These are phyloP conservation scores for Protaetia brevitarsis DNA, from an alignment of 1,140 invertebrate species.

Conservation along the genomic window DNA sequence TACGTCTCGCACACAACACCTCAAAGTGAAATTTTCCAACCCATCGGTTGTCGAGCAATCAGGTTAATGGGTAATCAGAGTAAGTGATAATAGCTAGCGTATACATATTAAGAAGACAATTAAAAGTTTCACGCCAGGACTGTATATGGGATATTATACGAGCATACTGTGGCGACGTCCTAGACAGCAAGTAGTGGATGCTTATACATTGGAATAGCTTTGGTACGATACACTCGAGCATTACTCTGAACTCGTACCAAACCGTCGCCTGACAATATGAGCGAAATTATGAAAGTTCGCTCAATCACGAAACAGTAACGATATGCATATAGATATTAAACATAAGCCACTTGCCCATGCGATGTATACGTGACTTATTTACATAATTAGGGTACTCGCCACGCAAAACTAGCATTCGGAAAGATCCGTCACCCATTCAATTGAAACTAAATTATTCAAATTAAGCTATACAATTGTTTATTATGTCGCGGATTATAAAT, in stretches of 20 bases:
- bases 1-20: neutral
- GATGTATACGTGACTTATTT: neutral
- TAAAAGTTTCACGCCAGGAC: constrained; percentile 27
- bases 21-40: neutral
- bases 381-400: neutral
- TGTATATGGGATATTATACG: constrained; percentile 11
- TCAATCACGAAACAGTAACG: neutral
- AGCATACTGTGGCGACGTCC: neutral
- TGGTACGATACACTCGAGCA: neutral
- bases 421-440: neutral
- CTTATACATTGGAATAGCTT: neutral
- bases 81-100: constrained; percentile 24
- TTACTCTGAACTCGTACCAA: neutral
- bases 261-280: neutral
- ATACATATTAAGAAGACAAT: constrained; percentile 33
- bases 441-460: neutral
- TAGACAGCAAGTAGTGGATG: neutral
- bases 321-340: neutral
- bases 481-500: neutral
- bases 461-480: neutral
- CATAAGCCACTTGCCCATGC: neutral
- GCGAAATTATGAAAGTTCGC: constrained; percentile 1
- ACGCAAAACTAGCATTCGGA: neutral
- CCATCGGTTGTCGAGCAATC: constrained; percentile 22
- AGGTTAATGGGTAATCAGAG: constrained; percentile 35